Percentiles rank a stretch among this genome's conserved stretches.
Evolutionary conservation across 2,888 invertebrate genomes (phyloP).

Genomic region (Parthenolecanium corni): DNA sequence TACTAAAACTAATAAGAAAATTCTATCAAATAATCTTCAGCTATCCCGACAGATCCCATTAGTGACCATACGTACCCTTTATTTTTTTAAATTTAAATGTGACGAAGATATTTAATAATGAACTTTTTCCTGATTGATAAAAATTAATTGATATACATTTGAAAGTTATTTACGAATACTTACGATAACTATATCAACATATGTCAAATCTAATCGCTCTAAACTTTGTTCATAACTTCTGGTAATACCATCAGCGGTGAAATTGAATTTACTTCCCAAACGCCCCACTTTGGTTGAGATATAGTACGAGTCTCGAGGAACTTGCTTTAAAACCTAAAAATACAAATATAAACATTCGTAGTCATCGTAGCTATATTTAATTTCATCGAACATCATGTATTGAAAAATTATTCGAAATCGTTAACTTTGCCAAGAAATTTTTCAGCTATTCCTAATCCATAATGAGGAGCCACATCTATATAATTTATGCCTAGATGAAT

Average conservation of each 20-base stretch:
- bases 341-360: constrained; percentile 21
- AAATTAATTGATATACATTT: too few relatives aligned
- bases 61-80: too few relatives aligned
- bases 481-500: constrained; percentile 75
- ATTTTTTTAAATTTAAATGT: too few relatives aligned
- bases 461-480: constrained; percentile 86
- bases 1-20: too few relatives aligned
- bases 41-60: too few relatives aligned
- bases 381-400: background rate
- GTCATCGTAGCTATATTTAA: background rate
- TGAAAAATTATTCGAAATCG: background rate
- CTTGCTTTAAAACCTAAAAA: constrained; percentile 54
- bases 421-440: constrained; percentile 62
- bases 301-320: constrained; percentile 73
- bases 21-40: too few relatives aligned
- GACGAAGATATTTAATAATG: too few relatives aligned
- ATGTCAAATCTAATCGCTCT: constrained; percentile 57
- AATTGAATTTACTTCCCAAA: constrained; percentile 79
- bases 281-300: constrained; percentile 87
- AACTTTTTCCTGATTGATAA: too few relatives aligned
- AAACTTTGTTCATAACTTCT: constrained; percentile 67
- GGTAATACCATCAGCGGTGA: constrained; percentile 52
- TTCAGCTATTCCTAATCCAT: constrained; percentile 80
- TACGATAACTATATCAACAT: constrained; percentile 83
- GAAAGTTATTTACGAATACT: too few relatives aligned